These are phyloP conservation scores for Megaceryle maxima DNA, from an alignment of 2,113 vertebrate species.

Conservation along the genomic window DNA sequence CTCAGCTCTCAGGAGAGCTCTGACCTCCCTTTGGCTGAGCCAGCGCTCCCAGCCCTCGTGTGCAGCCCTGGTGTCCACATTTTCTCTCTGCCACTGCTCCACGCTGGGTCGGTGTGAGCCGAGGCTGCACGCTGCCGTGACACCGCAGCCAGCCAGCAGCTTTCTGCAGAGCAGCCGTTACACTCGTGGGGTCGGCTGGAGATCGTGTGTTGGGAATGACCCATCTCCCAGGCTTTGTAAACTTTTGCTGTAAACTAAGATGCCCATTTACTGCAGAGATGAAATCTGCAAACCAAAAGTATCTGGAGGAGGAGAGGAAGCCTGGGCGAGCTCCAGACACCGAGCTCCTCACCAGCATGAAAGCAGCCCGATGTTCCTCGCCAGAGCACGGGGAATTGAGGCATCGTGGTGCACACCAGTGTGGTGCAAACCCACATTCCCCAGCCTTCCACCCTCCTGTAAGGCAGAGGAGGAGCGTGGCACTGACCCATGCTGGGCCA, in stretches of 20 bases:
- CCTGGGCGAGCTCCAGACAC: background rate
- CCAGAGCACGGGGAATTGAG: rapidly evolving
- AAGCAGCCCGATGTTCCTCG: rapidly evolving
- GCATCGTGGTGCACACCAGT: rapidly evolving
- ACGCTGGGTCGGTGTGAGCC: rapidly evolving
- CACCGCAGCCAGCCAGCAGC: background rate
- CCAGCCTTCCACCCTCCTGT: background rate
- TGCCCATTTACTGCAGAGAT: background rate
- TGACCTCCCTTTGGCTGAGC: background rate
- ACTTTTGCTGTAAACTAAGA: background rate
- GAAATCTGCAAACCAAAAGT: background rate
- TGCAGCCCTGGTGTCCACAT: background rate
- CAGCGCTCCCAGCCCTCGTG: background rate
- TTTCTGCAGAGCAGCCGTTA: background rate
- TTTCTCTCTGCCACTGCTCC: background rate
- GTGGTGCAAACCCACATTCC: rapidly evolving
- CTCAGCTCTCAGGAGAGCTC: background rate
- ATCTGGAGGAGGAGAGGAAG: background rate
- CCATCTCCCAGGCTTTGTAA: background rate
- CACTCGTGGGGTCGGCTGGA: rapidly evolving
- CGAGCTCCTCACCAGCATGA: background rate
- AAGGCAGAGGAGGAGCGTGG: background rate
- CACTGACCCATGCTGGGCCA: background rate
- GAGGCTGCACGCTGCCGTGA: background rate
- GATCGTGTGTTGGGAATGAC: background rate